Evolutionary conservation across 1,140 invertebrate species (phyloP).

Genomic region (Platyura marginata): DNA sequence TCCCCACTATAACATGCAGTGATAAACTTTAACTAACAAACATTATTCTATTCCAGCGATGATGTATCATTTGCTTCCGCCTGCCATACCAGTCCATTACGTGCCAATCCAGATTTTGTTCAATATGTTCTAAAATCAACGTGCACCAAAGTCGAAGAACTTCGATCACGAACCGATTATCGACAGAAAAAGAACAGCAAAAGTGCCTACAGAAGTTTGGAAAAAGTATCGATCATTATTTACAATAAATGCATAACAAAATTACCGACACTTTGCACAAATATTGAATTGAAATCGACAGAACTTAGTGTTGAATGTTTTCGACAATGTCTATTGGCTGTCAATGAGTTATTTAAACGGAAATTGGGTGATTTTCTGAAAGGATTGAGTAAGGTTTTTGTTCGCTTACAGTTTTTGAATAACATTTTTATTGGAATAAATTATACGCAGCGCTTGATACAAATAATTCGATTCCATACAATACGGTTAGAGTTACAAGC

Average conservation of each 20-base stretch:
- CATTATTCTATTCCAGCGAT: slow-evolving; percentile 13
- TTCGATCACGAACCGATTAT: slow-evolving; percentile 16
- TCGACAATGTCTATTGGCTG: slow-evolving; percentile 28
- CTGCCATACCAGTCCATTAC: slow-evolving; percentile 9
- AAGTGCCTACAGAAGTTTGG: slow-evolving; percentile 14
- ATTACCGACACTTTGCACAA: slow-evolving; percentile 12
- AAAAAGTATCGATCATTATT: slow-evolving; percentile 20
- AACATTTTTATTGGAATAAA: neutral
- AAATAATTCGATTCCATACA: neutral
- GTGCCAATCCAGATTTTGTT: slow-evolving; percentile 13
- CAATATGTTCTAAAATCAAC: slow-evolving; percentile 13
- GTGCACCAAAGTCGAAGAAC: slow-evolving; percentile 9
- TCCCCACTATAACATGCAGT: no score
- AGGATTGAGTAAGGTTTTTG: slow-evolving; percentile 22
- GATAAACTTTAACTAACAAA: no score
- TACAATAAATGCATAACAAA: slow-evolving; percentile 24
- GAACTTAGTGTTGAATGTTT: slow-evolving; percentile 32
- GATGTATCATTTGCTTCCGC: slow-evolving; percentile 14
- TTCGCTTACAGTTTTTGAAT: neutral
- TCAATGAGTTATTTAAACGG: slow-evolving; percentile 23
- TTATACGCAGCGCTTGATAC: neutral
- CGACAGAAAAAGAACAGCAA: slow-evolving; percentile 18
- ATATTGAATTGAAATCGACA: slow-evolving; percentile 26
- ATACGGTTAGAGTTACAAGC: neutral
- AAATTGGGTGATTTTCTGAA: slow-evolving; percentile 28